These are phyloP conservation scores for Prunella fulvescens DNA, from an alignment of 2,113 vertebrate species.

Conservation along the genomic window DNA sequence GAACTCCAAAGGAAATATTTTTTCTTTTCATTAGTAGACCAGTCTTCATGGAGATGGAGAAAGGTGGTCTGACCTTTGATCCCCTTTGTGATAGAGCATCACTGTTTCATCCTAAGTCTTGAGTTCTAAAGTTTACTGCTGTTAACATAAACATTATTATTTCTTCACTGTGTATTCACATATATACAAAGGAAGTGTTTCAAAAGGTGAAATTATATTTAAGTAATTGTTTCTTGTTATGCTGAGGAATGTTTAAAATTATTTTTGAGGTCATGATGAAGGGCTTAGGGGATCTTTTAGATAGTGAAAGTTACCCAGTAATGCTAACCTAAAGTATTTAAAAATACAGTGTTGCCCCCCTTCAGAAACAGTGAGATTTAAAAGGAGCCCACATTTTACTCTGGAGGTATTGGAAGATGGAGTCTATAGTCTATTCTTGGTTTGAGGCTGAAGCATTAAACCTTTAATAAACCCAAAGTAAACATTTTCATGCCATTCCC, in stretches of 20 bases:
- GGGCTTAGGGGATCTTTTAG: neutral
- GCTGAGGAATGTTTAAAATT: neutral
- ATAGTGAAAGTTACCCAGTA: neutral
- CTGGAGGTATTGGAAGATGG: neutral
- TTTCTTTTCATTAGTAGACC: neutral
- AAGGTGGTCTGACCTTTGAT: slow-evolving; percentile 34
- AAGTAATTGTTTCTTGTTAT: neutral
- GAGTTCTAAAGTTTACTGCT: neutral
- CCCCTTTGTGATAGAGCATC: neutral
- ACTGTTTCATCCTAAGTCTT: neutral
- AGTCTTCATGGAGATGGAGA: neutral
- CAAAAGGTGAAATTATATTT: neutral
- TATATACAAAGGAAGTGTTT: neutral
- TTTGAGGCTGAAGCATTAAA: neutral
- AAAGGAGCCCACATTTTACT: neutral
- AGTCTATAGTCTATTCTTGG: neutral
- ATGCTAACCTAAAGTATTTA: neutral
- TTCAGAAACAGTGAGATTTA: slow-evolving; percentile 2
- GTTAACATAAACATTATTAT: neutral
- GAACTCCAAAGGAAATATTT: neutral
- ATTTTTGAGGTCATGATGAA: neutral
- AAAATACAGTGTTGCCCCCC: neutral
- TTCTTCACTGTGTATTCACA: neutral
- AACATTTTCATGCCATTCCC: neutral
- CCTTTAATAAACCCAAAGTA: neutral